Percentiles rank a stretch among this genome's conserved stretches.
Conservation (phyloP, 1,140 invertebrate species). For the Ceratitis capitata region DNA sequence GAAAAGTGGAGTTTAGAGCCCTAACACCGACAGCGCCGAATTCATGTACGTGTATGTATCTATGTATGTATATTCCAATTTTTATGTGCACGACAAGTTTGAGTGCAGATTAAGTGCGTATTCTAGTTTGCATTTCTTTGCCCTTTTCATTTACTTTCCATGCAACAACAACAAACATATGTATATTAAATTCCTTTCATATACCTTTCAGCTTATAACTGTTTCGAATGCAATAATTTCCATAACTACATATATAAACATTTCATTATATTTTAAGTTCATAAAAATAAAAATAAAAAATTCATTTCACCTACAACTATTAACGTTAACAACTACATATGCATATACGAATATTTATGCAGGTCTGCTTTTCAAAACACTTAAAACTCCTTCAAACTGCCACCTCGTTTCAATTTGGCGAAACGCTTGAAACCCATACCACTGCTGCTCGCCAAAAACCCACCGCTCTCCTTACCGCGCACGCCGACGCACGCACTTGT, state of each 20-base stretch:
- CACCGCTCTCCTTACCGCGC: constrained; percentile 24
- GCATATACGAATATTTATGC: too few species aligned
- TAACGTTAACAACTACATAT: neutral
- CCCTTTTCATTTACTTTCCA: neutral
- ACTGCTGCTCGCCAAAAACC: constrained; percentile 22
- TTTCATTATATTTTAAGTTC: neutral
- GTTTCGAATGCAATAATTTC: neutral
- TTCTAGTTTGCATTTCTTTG: neutral
- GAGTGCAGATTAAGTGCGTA: too few species aligned
- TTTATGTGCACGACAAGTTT: too few species aligned
- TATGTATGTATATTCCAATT: neutral
- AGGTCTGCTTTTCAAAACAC: neutral
- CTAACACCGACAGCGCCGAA: too few species aligned
- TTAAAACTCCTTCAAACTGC: constrained; percentile 61
- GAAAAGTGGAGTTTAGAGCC: too few species aligned
- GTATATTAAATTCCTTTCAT: neutral
- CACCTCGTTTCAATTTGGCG: constrained; percentile 59
- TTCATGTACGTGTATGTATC: neutral
- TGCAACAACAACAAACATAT: constrained; percentile 18
- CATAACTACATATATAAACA: neutral
- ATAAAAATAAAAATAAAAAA: neutral
- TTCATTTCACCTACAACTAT: constrained; percentile 3
- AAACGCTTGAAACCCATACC: constrained; percentile 55
- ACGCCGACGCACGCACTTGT: neutral
- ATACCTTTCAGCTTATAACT: neutral